Evolutionary conservation across 1,140 invertebrate genomes (phyloP), one percentile per base, ranked within the genome.

Genomic region (Cydia fagiglandana): DNA sequence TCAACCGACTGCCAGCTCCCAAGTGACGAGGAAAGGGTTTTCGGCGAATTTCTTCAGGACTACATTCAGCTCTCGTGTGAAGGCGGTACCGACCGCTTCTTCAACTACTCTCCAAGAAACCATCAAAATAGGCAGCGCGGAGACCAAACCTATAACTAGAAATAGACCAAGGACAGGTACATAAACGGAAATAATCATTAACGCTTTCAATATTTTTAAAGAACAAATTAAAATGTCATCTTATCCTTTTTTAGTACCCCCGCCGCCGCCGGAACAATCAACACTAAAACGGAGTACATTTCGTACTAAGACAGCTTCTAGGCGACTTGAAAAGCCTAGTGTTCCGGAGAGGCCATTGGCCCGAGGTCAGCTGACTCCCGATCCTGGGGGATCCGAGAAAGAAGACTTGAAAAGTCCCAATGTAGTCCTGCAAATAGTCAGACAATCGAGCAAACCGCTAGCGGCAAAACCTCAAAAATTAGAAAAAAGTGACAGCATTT

Each of bases 81-180:
- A 92, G 83, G 91, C 91, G 84, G 86, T 92, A 70, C 84, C 86
- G 56, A 73, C 81, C 76, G 78, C 77, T 79, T 84, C 84, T 73
- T 82, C 83, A 34, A 75, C 66, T 30, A 77, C 85, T n/a, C 83
- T 85, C 75, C 81, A 86, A 73, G 84, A 87, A 88, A 83, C 86
- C 74, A 87, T 83, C 87, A 91, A 91, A 84, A 92, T 92, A 91
- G 91, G 91, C 84, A 90, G 86, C 85, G 90, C 91, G 80, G 91
- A 92, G 90, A 91, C 91, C 68, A 92, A 91, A 80, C 91, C 89
- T 83, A 82, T 91, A 64, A 91, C 91, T 76, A 91, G 89, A 84
- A 92, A 90, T 79, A 86, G 91, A 76, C 91, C 89, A 79, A 88
- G 89, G 84, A 87, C 88, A 81, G 89, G 90, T 92, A 66, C 4